These are phyloP conservation scores for Bombus soroeensis DNA, from an alignment of 1,140 invertebrate species.

Conservation along the genomic window DNA sequence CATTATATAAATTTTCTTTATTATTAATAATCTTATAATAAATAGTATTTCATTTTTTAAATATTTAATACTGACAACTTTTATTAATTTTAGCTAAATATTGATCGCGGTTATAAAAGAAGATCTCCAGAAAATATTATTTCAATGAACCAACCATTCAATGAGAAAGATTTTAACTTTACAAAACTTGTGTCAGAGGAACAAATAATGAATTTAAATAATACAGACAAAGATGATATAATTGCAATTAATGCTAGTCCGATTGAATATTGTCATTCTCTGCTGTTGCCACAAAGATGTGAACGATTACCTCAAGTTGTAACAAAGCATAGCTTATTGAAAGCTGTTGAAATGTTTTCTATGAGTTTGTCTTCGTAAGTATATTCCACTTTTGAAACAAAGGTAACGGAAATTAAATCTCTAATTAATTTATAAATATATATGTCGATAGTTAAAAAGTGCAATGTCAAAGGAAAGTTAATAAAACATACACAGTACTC, in stretches of 20 bases:
- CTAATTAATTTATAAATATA: not conserved
- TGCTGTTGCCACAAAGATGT: constrained; percentile 85
- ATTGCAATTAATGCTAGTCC: constrained; percentile 89
- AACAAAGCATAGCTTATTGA: constrained; percentile 79
- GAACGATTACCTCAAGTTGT: constrained; percentile 85
- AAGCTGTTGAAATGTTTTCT: constrained; percentile 82
- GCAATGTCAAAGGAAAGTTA: too few relatives aligned
- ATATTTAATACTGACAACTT: not conserved
- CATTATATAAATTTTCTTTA: not conserved
- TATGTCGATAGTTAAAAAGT: too few relatives aligned
- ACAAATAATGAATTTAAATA: constrained; percentile 82
- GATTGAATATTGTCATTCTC: constrained; percentile 86
- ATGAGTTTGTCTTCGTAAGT: constrained; percentile 83
- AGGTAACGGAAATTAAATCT: not conserved
- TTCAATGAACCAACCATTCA: constrained; percentile 85
- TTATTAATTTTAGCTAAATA: constrained; percentile 85
- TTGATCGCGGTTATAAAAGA: constrained; percentile 84
- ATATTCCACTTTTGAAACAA: constrained; percentile 10
- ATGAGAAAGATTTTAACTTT: constrained; percentile 87
- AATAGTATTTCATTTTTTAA: not conserved
- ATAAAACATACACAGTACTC: too few relatives aligned
- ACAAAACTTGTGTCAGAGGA: constrained; percentile 85
- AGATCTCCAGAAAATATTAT: constrained; percentile 85
- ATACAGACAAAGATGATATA: constrained; percentile 74
- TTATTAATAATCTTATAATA: not conserved